Percentiles rank a stretch among this genome's conserved stretches.
Conservation (phyloP, 1,140 invertebrate genomes). For the Microplitis mediator region DNA sequence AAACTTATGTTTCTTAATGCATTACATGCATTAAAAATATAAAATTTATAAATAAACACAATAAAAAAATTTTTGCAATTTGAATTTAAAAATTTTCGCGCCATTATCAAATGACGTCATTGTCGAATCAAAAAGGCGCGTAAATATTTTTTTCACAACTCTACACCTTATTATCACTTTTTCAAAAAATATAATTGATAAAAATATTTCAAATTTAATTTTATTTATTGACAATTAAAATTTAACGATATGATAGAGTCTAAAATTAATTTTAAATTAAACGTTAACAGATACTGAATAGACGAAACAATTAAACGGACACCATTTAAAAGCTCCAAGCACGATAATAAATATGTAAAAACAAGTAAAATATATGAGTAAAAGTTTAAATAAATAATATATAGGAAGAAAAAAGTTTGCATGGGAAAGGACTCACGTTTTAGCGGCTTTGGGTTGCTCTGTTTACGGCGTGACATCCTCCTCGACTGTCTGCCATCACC, state of each 20-base stretch:
- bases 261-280: neutral
- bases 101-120: neutral
- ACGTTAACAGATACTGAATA: no score
- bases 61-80: neutral
- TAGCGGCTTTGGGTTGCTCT: slow-evolving; percentile 71
- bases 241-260: no score
- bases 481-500: slow-evolving; percentile 60
- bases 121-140: no score
- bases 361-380: neutral
- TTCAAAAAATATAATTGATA: no score
- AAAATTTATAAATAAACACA: neutral
- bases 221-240: no score
- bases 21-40: neutral
- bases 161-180: no score
- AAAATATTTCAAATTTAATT: no score
- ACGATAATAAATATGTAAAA: neutral
- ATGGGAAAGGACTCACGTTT: slow-evolving; percentile 65
- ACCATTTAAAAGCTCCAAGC: no score
- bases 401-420: neutral
- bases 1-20: neutral
- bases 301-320: no score
- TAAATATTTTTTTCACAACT: no score
- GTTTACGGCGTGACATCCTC: slow-evolving; percentile 71
- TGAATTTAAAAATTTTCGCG: neutral
- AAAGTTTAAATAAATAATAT: neutral